These are phyloP conservation scores for Lepeophtheirus nordmannii DNA, from an alignment of 2,888 invertebrate genomes.

Conservation along the genomic window DNA sequence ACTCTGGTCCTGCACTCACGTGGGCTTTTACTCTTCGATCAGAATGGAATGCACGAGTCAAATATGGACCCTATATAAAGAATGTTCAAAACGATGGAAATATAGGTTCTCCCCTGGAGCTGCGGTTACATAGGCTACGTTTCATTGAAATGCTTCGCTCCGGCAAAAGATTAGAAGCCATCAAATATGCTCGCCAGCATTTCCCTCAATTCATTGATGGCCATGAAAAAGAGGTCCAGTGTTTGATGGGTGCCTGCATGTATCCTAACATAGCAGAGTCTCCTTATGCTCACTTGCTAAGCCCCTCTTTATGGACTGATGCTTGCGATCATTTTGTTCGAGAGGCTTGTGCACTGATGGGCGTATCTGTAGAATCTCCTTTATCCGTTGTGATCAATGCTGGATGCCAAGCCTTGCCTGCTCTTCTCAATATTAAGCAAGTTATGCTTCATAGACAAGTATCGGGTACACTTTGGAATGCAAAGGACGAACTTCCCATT, in stretches of 20 bases:
- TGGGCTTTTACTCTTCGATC: constrained; percentile 67
- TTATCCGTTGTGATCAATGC: constrained; percentile 49
- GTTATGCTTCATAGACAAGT: constrained; percentile 35
- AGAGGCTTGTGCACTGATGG: constrained; percentile 78
- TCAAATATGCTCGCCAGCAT: constrained; percentile 66
- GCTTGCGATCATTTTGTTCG: constrained; percentile 75
- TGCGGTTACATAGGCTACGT: constrained; percentile 61
- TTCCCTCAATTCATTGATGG: constrained; percentile 45
- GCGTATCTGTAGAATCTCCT: constrained; percentile 74
- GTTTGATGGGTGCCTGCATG: constrained; percentile 66
- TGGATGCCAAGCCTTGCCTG: constrained; percentile 82
- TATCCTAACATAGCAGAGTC: constrained; percentile 63
- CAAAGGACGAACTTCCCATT: constrained; percentile 89
- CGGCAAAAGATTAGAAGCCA: constrained; percentile 65
- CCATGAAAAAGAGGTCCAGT: constrained; percentile 50
- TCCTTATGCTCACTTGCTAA: constrained; percentile 58
- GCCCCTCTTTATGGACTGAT: constrained; percentile 63
- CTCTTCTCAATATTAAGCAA: constrained; percentile 79
- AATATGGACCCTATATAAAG: constrained; percentile 35
- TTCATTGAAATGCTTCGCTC: constrained; percentile 55
- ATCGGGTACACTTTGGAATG: constrained; percentile 50
- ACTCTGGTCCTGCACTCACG: constrained; percentile 65
- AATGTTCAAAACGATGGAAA: neutral
- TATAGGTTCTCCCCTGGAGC: constrained; percentile 49
- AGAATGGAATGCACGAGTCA: constrained; percentile 48